Evolutionary conservation across 2,888 invertebrate genomes (phyloP), one percentile per base, ranked within the genome.

Genomic region (Mesorhabditis spiculigera): DNA sequence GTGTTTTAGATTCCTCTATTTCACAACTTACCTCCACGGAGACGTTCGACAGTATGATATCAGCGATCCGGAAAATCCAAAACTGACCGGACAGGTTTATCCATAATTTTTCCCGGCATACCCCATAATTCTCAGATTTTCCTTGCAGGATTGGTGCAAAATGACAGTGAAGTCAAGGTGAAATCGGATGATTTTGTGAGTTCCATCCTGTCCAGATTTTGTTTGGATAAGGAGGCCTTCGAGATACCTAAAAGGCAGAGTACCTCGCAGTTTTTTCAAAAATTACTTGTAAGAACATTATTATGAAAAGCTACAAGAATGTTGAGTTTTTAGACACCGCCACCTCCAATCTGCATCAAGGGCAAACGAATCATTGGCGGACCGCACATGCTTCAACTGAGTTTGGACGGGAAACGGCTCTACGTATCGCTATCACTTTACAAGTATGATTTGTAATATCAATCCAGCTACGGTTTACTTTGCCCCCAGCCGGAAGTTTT

Each of bases 361-460:
- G 93, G 92, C 0, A 91, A 91, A 74, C 89, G 90, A 62, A 87
- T 95, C 61, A 89, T 91, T 74, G 97, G 95, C 4, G 91, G 92
- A 0, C 93, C 96, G 0, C 97, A 98, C 88, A 98, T 98, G 97
- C 87, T 97, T 74, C 97, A 98, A 86, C 88, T 98, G 3, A 95
- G 95, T 69, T 89, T 97, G 70, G 97, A 98, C 87, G 97, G 97
- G 0, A 93, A 91, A 86, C 90, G 97, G 4, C 88, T 98, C 4
- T 98, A 96, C 85, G 92, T 93, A 0, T 93, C 94, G 0, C 91
- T 92, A 0, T 94, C 96, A 0, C 89, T 98, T 4, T 94, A 91
- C 86, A 92, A 92, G 3, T n/a, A n/a, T n/a, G n/a, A n/a, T n/a
- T n/a, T n/a, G n/a, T n/a, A n/a, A n/a, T n/a, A n/a, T n/a, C n/a